Evolutionary conservation across 2,113 vertebrate genomes (phyloP).

Genomic region (Oostethus manadensis): DNA sequence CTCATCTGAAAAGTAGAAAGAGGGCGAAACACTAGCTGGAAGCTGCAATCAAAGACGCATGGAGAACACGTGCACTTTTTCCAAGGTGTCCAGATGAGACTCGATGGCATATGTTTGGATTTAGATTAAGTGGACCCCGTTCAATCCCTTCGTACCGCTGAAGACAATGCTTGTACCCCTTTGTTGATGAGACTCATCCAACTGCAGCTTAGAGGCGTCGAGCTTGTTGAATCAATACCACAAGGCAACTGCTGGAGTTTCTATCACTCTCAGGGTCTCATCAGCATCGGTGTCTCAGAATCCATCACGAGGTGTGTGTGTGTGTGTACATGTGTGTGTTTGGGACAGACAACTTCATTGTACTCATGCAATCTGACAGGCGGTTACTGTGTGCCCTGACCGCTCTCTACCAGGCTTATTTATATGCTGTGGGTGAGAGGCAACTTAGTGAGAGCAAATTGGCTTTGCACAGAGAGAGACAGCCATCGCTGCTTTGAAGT

Average conservation of each 20-base stretch:
- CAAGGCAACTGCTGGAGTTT: conserved; percentile 40
- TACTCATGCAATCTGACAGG: conserved; percentile 58
- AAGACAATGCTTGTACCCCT: conserved; percentile 17
- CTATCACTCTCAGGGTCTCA: conserved; percentile 22
- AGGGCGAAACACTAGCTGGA: conserved; percentile 28
- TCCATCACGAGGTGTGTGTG: conserved; percentile 22
- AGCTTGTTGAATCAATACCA: conserved; percentile 57
- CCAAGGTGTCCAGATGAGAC: conserved; percentile 18
- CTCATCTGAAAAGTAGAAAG: conserved; percentile 38
- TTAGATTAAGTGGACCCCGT: conserved; percentile 19
- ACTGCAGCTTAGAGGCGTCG: conserved; percentile 41
- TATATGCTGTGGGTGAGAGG: conserved; percentile 61
- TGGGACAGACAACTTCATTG: conserved; percentile 40
- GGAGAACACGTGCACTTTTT: conserved; percentile 1
- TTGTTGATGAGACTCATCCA: conserved; percentile 55
- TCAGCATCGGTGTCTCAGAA: conserved; percentile 11
- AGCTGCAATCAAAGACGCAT: conserved; percentile 24
- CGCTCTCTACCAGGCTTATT: conserved; percentile 58
- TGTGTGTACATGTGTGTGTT: not conserved
- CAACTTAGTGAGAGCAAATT: conserved; percentile 59
- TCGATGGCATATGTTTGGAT: conserved; percentile 27
- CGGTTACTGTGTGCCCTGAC: conserved; percentile 49
- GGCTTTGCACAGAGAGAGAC: conserved; percentile 51
- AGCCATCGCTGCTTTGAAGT: conserved; percentile 60
- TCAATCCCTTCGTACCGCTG: conserved; percentile 25